Conservation (phyloP, 2,797 vertebrate species). For the Eulemur albifrons region DNA sequence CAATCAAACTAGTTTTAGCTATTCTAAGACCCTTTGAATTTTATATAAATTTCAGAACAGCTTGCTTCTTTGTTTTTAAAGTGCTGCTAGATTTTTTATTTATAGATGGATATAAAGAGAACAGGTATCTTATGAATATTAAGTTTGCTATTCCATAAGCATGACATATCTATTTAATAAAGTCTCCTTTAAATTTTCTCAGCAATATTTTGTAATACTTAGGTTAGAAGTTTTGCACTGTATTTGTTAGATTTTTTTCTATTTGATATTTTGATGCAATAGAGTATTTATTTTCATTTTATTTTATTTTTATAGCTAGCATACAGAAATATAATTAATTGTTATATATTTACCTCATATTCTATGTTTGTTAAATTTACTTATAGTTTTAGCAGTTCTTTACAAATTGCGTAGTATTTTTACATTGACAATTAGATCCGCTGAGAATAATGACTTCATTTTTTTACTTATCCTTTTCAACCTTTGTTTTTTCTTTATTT, state of each 20-base stretch:
- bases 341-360: neutral
- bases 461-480: neutral
- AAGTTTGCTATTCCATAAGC: neutral
- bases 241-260: neutral
- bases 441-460: neutral
- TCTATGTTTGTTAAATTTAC: neutral
- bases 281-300: neutral
- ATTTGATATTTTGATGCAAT: neutral
- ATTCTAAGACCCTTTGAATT: neutral
- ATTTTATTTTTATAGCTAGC: neutral
- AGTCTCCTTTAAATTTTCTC: neutral
- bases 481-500: neutral
- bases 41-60: neutral
- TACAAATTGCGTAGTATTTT: neutral
- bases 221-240: neutral
- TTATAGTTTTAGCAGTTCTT: neutral
- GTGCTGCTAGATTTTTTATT: neutral
- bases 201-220: neutral
- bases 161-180: neutral
- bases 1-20: neutral
- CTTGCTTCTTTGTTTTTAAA: neutral
- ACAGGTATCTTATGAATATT: neutral
- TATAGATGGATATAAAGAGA: neutral
- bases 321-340: neutral
- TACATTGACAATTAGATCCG: neutral